Evolutionary conservation across 1,140 invertebrate genomes (phyloP), one percentile per base, ranked within the genome.

Genomic region (Meteorus sp.): DNA sequence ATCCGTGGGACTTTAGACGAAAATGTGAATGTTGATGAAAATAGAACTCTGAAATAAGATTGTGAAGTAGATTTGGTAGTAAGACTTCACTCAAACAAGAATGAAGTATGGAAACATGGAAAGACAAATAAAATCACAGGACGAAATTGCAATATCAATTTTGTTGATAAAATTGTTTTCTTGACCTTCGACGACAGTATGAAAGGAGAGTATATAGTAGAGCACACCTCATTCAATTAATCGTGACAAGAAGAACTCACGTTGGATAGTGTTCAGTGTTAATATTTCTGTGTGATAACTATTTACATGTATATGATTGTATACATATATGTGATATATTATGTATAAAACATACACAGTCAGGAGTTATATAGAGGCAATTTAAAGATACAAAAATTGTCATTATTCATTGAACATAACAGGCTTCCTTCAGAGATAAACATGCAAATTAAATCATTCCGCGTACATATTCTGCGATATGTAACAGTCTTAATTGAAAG

Each of bases 171-270:
- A 17, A 8, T 17, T 19, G 15, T 20, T 20, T n/a, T n/a, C n/a
- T 52, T 4, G 19, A 70, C 67, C 71, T 76, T 76, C 73, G 75
- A 74, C 75, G 74, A 70, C 72, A 71, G 69, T 75, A 66, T 64
- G 66, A 62, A 72, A 66, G 64, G 57, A 73, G 73, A 61, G 66
- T 63, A 68, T 67, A 68, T 64, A 25, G 35, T 23, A 37, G 19
- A 39, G 15, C 60, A 70, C 68, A 66, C 66, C 62, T 70, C 60
- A 65, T 71, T 70, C 61, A 66, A 59, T 70, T 37, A 51, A 20
- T 69, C 61, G 66, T 64, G 66, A 68, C 68, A 76, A 73, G 68
- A 72, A 68, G 65, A 69, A 75, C 65, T 71, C 69, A 73, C 71
- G 65, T 69, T 66, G 63, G 66, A 67, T 54, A 72, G 71, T 73